These are phyloP conservation scores for Trypoxylon attenuatum DNA, from an alignment of 2,888 invertebrate species.

Conservation along the genomic window DNA sequence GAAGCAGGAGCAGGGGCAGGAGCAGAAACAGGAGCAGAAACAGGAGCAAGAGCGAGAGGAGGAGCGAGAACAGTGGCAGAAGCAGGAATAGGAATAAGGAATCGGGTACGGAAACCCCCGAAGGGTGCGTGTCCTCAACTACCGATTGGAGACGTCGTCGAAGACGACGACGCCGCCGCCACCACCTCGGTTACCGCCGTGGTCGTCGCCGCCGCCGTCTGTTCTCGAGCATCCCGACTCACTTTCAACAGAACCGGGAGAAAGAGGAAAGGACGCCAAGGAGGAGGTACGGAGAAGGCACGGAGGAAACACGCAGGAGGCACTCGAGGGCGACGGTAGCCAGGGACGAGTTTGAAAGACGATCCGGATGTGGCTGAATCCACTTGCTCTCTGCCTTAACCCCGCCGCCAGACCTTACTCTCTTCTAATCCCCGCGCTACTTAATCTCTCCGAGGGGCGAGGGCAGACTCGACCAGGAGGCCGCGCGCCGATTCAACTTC, in stretches of 20 bases:
- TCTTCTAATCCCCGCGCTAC: constrained; percentile 17
- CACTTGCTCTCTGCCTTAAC: constrained; percentile 32
- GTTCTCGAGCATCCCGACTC: constrained; percentile 4
- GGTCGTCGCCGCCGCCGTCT: constrained; percentile 5
- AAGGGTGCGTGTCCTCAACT: too few relatives aligned
- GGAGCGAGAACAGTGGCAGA: constrained; percentile 14
- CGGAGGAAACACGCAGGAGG: too few relatives aligned
- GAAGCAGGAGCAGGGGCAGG: constrained; percentile 8
- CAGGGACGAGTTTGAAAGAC: constrained; percentile 50
- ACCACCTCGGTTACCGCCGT: not conserved
- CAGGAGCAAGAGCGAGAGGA: constrained; percentile 6
- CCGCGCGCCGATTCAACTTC: too few relatives aligned
- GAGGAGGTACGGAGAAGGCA: not conserved
- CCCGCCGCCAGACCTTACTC: constrained; percentile 3
- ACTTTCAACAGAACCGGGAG: constrained; percentile 11
- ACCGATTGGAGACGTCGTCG: too few relatives aligned
- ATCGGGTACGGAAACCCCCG: too few relatives aligned
- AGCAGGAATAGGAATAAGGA: constrained; percentile 15
- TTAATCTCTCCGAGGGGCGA: not conserved
- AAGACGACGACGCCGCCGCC: constrained; percentile 12
- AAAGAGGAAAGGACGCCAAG: constrained; percentile 30
- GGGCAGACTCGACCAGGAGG: too few relatives aligned
- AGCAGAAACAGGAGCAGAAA: not conserved
- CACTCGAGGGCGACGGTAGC: constrained; percentile 26
- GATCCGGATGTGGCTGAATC: constrained; percentile 56